Conservation (phyloP, 2,797 vertebrate genomes). For the Rhincodon typus region DNA sequence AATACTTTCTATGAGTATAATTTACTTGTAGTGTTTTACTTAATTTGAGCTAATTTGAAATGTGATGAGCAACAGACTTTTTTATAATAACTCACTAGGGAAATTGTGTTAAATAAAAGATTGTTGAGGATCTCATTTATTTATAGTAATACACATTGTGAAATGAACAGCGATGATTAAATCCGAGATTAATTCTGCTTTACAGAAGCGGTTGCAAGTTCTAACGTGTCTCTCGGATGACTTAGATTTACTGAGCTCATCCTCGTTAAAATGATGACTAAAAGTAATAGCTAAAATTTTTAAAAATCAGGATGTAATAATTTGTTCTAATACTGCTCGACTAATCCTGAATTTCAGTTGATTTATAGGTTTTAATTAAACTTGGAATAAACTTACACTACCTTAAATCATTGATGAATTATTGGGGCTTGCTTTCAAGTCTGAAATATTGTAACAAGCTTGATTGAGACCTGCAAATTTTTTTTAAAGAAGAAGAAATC, state of each 20-base stretch:
- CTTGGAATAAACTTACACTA: neutral
- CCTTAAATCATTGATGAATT: neutral
- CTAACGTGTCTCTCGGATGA: neutral
- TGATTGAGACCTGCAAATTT: no score
- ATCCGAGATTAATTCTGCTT: conserved; percentile 1
- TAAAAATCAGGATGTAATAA: neutral
- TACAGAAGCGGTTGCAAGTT: neutral
- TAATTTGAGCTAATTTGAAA: neutral
- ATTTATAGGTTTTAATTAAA: neutral
- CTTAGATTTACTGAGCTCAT: neutral
- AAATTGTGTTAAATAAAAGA: neutral
- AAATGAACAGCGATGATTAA: neutral
- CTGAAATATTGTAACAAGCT: no score
- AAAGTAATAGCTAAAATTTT: neutral
- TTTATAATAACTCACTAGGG: neutral
- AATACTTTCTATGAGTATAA: neutral
- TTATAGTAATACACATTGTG: neutral
- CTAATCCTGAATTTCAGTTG: neutral
- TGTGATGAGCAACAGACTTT: neutral
- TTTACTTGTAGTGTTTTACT: neutral
- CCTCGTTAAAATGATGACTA: neutral
- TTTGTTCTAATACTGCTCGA: neutral
- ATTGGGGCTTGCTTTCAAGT: neutral
- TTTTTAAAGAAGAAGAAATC: no score
- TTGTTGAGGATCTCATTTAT: neutral